A percentile compares a stretch with the other conserved stretches of the same genome.
Evolutionary conservation across 2,113 vertebrate genomes (phyloP).

Genomic region (Ginglymostoma cirratum): DNA sequence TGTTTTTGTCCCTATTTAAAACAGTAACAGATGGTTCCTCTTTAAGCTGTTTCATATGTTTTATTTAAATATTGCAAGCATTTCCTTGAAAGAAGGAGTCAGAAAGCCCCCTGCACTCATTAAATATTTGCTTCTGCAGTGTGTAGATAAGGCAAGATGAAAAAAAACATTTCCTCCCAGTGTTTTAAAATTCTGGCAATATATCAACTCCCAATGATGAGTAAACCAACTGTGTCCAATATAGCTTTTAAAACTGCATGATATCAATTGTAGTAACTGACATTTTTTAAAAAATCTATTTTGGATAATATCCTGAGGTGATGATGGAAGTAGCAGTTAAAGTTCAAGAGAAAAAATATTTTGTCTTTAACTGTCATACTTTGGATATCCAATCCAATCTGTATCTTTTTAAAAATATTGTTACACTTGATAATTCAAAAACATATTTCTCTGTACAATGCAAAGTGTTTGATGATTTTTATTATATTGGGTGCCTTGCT

Average conservation of each 20-base stretch:
- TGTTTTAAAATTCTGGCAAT: background rate
- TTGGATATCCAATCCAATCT: background rate
- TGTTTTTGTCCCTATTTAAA: background rate
- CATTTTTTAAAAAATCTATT: background rate
- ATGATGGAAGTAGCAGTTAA: background rate
- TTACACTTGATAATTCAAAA: background rate
- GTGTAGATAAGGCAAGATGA: constrained; percentile 29
- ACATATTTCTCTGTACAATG: background rate
- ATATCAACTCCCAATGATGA: background rate
- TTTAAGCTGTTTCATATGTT: constrained; percentile 23
- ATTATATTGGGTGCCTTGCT: background rate
- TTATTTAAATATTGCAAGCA: background rate
- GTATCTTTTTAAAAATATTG: background rate
- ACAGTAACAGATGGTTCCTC: background rate
- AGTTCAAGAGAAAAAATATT: background rate
- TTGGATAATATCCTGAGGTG: background rate
- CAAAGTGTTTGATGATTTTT: background rate
- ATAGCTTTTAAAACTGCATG: too few species aligned
- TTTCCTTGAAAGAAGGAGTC: constrained; percentile 15
- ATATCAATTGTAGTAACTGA: background rate
- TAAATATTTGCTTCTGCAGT: constrained; percentile 1
- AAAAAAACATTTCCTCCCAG: constrained; percentile 7
- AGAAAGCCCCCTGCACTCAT: background rate
- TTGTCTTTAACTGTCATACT: background rate
- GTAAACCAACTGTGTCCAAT: background rate